Conservation (phyloP, 2,888 invertebrate species). For the Nephrotoma flavescens region DNA sequence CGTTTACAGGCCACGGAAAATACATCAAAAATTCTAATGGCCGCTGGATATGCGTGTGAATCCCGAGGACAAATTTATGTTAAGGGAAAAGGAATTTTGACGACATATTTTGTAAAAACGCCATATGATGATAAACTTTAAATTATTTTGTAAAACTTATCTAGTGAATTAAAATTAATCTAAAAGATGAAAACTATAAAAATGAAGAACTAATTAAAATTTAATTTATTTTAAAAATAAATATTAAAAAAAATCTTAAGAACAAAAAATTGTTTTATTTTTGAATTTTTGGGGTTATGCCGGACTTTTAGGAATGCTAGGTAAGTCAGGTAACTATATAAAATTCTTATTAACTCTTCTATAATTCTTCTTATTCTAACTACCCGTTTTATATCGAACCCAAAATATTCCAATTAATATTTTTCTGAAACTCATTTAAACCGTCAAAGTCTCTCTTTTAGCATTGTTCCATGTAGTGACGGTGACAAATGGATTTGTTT, state of each 20-base stretch:
- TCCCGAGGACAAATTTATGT: slow-evolving; percentile 86
- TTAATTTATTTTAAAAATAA: neutral
- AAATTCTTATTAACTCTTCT: too few relatives aligned
- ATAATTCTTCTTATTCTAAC: too few relatives aligned
- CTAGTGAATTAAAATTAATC: slow-evolving; percentile 7
- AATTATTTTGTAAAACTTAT: neutral
- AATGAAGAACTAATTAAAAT: neutral
- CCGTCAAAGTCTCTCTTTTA: too few relatives aligned
- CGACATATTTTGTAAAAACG: slow-evolving; percentile 84
- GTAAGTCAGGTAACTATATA: too few relatives aligned
- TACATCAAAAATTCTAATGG: slow-evolving; percentile 68
- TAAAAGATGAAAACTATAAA: neutral
- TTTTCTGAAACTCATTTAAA: too few relatives aligned
- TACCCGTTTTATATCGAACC: too few relatives aligned
- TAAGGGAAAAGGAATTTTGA: slow-evolving; percentile 86
- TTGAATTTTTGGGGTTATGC: too few relatives aligned
- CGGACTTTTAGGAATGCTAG: too few relatives aligned
- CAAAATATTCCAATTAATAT: too few relatives aligned
- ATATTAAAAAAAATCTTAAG: neutral
- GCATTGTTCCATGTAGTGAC: too few relatives aligned
- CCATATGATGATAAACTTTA: slow-evolving; percentile 49
- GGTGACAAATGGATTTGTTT: too few relatives aligned
- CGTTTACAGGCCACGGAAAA: slow-evolving; percentile 73
- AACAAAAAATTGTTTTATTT: too few relatives aligned
- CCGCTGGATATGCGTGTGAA: slow-evolving; percentile 74